Evolutionary conservation across 2,888 invertebrate species (phyloP).

Genomic region (Lysandra bellargus): DNA sequence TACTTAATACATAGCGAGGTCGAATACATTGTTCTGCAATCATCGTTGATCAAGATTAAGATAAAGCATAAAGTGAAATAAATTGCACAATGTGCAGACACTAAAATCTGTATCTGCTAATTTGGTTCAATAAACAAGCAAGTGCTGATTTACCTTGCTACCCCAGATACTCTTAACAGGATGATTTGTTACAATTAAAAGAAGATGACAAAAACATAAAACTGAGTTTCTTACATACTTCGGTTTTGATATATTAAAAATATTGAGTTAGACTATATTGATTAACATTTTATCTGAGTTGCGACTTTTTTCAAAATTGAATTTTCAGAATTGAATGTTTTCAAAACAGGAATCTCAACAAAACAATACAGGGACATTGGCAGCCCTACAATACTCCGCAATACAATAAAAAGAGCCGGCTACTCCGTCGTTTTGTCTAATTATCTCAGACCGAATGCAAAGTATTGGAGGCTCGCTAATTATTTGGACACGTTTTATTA

Average conservation of each 20-base stretch:
- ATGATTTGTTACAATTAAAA: too few relatives aligned
- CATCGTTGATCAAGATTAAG: slow-evolving; percentile 8
- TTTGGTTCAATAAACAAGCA: background rate
- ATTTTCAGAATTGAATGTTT: background rate
- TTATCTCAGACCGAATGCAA: slow-evolving; percentile 50
- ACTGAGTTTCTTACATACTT: background rate
- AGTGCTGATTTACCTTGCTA: background rate
- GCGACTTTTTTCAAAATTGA: too few relatives aligned
- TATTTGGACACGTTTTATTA: slow-evolving; percentile 48
- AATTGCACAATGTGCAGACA: background rate
- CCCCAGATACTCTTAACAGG: too few relatives aligned
- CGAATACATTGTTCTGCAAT: slow-evolving; percentile 2
- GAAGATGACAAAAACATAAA: background rate
- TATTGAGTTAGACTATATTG: too few relatives aligned
- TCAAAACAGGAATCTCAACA: background rate
- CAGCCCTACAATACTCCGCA: slow-evolving; percentile 48
- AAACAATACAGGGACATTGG: slow-evolving; percentile 14
- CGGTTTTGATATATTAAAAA: background rate
- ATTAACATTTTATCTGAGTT: too few relatives aligned
- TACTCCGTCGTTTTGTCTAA: slow-evolving; percentile 43
- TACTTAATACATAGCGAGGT: background rate
- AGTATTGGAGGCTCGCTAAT: slow-evolving; percentile 49
- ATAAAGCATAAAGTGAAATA: background rate
- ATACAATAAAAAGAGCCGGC: slow-evolving; percentile 44
- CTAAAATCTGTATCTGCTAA: background rate